These are phyloP conservation scores for Drosophila micromelanica DNA, from an alignment of 1,140 invertebrate genomes.

Conservation along the genomic window DNA sequence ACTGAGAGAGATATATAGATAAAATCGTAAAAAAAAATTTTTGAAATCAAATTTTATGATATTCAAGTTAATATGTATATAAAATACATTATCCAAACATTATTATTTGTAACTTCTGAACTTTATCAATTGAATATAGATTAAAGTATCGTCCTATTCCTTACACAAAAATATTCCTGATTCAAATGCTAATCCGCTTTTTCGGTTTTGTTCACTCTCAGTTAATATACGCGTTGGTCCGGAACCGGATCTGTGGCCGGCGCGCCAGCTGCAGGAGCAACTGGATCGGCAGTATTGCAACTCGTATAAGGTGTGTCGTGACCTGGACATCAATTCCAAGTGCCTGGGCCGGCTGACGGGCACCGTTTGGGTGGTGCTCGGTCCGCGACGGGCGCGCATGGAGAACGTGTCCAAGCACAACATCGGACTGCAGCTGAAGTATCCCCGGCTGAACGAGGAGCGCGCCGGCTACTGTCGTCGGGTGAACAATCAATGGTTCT, in stretches of 20 bases:
- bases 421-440: conserved; percentile 96
- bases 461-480: conserved; percentile 93
- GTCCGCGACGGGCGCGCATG: conserved; percentile 78
- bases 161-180: too few species aligned
- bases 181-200: too few species aligned
- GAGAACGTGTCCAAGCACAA: conserved; percentile 88
- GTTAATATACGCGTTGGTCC: conserved; percentile 78
- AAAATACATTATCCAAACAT: too few species aligned
- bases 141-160: too few species aligned
- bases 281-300: conserved; percentile 75
- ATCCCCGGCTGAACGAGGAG: conserved; percentile 89
- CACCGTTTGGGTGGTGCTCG: conserved; percentile 88
- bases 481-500: conserved; percentile 90
- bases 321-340: conserved; percentile 86
- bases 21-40: too few species aligned
- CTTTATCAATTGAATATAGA: too few species aligned
- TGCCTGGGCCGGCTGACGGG: conserved; percentile 94
- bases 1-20: too few species aligned
- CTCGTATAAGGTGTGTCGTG: conserved; percentile 64
- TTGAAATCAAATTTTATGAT: too few species aligned
- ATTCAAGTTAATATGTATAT: too few species aligned
- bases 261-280: conserved; percentile 71
- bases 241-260: conserved; percentile 84
- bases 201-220: conserved; percentile 11
- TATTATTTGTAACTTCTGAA: too few species aligned